Evolutionary conservation across 2,888 invertebrate species (phyloP), one percentile per base, ranked within the genome.

Genomic region (Sipha maydis): DNA sequence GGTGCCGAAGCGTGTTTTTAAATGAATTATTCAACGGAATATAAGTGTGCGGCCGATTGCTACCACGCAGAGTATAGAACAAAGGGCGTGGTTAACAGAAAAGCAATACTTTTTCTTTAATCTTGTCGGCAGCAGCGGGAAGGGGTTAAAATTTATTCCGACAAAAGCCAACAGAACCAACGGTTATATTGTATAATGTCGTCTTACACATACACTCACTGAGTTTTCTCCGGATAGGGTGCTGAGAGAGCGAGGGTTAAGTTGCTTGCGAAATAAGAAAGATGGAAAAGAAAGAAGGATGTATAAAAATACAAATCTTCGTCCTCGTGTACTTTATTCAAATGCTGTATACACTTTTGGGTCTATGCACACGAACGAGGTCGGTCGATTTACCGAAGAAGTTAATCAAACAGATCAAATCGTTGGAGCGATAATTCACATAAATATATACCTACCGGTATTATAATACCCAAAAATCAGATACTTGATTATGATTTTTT

Each of bases 21-120:
- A 79, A 86, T 86, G 86, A 86, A 86, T 86, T 86, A 86, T 86
- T 86, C 86, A 86, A 86, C 86, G 79, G 71, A 31, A 78, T 86
- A 86, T 79, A 86, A 86, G 79, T 79, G 79, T 73, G 79, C 56
- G 78, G 67, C 84, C 76, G 85, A 85, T 85, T 67, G 78, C 54
- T 28, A 28, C 17, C n/a, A 28, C n/a, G 69, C 28, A 14, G 38
- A 9, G 71, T 69, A 19, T 9, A 17, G 71, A 69, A 79, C 71
- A 86, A 78, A 85, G 79, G 86, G 78, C 73, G 56, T 85, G 85
- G 85, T 71, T 78, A 78, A 34, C 38, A 54, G 54, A 86, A 79
- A 86, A 86, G 86, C 86, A 86, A 86, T 86, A 86, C 85, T 79
- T 79, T 86, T 79, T 79, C 86, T 79, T 79, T 86, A 79, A 79